Conservation (phyloP, 2,888 invertebrate species). For the Tenthredo mesomela region DNA sequence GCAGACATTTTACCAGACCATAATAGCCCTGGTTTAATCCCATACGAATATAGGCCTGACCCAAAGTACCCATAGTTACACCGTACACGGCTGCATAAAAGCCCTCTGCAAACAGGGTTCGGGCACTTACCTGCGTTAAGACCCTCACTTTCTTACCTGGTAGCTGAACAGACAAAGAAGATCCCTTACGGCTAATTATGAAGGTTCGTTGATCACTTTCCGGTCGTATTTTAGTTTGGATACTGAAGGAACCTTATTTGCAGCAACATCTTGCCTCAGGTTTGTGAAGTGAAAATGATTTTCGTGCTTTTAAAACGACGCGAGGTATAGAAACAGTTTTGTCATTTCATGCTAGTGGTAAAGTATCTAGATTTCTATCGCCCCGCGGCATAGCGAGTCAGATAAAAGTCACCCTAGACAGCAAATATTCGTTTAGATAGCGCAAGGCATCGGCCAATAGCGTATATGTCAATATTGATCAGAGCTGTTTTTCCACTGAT, state of each 20-base stretch:
- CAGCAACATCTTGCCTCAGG: background rate
- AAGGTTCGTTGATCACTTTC: background rate
- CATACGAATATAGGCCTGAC: background rate
- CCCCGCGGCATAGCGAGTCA: background rate
- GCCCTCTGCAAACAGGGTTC: background rate
- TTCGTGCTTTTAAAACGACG: background rate
- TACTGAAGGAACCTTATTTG: background rate
- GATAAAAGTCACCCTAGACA: slow-evolving; percentile 41
- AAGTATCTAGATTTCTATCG: slow-evolving; percentile 3
- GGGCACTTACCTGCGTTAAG: background rate
- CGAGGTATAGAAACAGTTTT: background rate
- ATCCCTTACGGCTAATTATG: slow-evolving; percentile 25
- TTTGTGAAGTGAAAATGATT: background rate
- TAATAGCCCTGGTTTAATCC: background rate
- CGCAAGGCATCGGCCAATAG: slow-evolving; percentile 9
- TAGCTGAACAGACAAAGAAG: slow-evolving; percentile 20
- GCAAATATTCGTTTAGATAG: slow-evolving; percentile 35
- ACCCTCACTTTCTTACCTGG: slow-evolving; percentile 23
- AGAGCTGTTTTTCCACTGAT: slow-evolving; percentile 4
- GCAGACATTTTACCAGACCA: background rate
- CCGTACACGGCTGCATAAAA: background rate
- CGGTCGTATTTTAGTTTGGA: background rate
- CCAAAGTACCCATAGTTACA: slow-evolving; percentile 16
- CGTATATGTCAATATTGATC: slow-evolving; percentile 46
- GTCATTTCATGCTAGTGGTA: background rate